Evolutionary conservation across 2,113 vertebrate species (phyloP), one percentile per base, ranked within the genome.

Genomic region (Apteryx mantelli): DNA sequence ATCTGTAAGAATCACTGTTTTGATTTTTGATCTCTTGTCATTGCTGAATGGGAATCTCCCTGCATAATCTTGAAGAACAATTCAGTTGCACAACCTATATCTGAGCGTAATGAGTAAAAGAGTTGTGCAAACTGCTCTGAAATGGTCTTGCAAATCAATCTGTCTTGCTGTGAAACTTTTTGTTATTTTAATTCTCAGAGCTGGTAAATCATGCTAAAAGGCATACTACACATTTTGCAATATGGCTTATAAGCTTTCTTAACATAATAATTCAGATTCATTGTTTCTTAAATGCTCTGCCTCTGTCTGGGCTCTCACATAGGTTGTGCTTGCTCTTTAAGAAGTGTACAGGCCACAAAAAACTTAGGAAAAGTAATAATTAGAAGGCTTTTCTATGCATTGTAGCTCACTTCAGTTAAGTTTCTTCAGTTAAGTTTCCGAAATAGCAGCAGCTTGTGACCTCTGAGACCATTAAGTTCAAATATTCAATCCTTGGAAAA

Each of bases 361-460:
- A 22, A 68, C 25, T 20, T 46, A 86, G 36, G 61, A 85, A 89
- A 81, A 89, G 22, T 50, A 26, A 0, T 60, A 92, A 50, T 81
- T 82, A 75, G 50, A 11, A 92, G 66, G 50, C n/a, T 91, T 89
- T 71, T 89, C 60, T 82, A 32, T 56, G 52, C 58, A 87, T 79
- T 65, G 15, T 30, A 79, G 78, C n/a, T 91, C 46, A 64, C 61
- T 86, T 89, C 36, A 64, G 48, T 69, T 69, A 70, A 78, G 83
- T 56, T 85, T 87, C 84, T 86, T 89, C 36, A 64, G 48, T 69
- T 69, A 70, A 78, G 83, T 56, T 85, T 87, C 81, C 1, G 1
- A 80, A 89, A 87, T 48, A 92, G 89, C 61, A 65, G 61, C 65
- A 87, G 84, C 53, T 88, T 95, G 87, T 95, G 91, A 91, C 89